A percentile compares a stretch with the other conserved stretches of the same genome.
Evolutionary conservation across 1,140 invertebrate species (phyloP).

Genomic region (Aphidius ervi): DNA sequence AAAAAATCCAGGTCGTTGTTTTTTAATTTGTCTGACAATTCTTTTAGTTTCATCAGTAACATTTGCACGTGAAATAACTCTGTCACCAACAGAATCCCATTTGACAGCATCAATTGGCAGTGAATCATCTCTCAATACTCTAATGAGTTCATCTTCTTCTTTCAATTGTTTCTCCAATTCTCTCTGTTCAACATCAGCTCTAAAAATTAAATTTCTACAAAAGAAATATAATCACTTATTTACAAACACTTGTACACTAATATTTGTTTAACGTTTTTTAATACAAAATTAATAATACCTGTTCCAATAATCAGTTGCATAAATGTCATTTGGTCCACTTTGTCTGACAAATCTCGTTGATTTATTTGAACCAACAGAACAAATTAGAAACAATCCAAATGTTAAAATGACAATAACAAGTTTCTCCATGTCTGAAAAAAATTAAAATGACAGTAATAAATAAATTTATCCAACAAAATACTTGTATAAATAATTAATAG

Average conservation of each 20-base stretch:
- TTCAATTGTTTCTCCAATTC: neutral
- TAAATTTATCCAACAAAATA: too few relatives aligned
- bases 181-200: neutral
- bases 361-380: neutral
- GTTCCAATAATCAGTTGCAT: too few relatives aligned
- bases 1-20: conserved; percentile 50
- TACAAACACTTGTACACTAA: too few relatives aligned
- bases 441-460: neutral
- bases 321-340: too few relatives aligned
- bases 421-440: conserved; percentile 6
- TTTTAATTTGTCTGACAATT: conserved; percentile 38
- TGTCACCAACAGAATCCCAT: conserved; percentile 20
- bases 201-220: too few relatives aligned
- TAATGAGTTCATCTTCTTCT: conserved; percentile 16
- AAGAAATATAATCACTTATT: too few relatives aligned
- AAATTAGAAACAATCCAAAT: neutral
- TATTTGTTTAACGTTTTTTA: too few relatives aligned
- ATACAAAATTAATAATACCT: too few relatives aligned
- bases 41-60: conserved; percentile 32
- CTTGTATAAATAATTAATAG: too few relatives aligned
- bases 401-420: neutral
- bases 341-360: neutral
- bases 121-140: conserved; percentile 10
- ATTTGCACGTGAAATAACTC: conserved; percentile 18
- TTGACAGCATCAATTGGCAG: conserved; percentile 14